Base-by-base conservation (phyloP, 2,797 vertebrate genomes). In the Helicolenus hilgendorfi region DNA sequence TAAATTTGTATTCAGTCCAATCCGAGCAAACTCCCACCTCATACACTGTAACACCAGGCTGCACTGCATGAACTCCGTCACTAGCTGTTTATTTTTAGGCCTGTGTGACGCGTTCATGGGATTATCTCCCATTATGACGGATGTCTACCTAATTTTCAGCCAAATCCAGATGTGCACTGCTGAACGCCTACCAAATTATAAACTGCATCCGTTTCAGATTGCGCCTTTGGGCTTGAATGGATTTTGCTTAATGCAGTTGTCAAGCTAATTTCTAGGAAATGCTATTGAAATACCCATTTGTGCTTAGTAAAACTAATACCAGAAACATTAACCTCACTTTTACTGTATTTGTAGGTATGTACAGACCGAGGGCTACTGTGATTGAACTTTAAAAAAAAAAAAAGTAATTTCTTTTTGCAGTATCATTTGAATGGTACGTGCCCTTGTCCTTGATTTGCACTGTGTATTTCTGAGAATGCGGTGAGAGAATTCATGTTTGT, bases 71-170 rank as follows among this genome's bases (percentile, higher is more conserved):
- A 67, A 78, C 79, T 84, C 77, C 18, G 5, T 84, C 88, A 72
- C 82, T 53, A 33, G 70, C 71, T 67, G 58, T 62, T 80, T 89
- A 88, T 90, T 79, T 79, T 91, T 75, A 53, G 81, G 59, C 56
- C 14, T 53, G 33, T 77, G 83, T 79, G 75, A 87, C 36, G 59
- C 68, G 29, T 78, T 71, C 26, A 20, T 7, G 35, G 79, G 88
- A 92, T 94, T 90, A 90, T 90, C 81, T 65, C 84, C 77, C 82
- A 75, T 88, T 91, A 75, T 77, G 65, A 83, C 0, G 5, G 77
- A 76, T 79, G 76, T 74, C 75, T 60, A 65, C 89, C 85, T 91
- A 77, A 92, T 94, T 89, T 93, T 79, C 38, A 49, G 53, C 33
- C 41, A 86, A 87, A 88, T 72, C 88, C 87, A 90, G 85, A 93